These are phyloP conservation scores for Diuraphis noxia DNA, from an alignment of 1,140 invertebrate species.

Conservation along the genomic window DNA sequence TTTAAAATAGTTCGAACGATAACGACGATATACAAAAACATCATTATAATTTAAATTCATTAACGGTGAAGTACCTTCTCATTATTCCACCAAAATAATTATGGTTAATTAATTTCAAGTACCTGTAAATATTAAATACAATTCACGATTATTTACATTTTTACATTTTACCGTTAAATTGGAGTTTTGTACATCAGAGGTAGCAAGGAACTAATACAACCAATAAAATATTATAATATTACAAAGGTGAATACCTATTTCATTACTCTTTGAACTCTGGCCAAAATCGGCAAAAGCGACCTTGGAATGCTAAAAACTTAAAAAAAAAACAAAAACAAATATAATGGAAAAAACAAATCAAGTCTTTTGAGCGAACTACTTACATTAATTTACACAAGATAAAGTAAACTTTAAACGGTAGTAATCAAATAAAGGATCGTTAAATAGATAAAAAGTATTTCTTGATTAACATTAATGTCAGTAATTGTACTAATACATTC, in stretches of 20 bases:
- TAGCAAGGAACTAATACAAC: background rate
- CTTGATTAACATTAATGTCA: background rate
- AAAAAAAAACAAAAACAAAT: too few relatives aligned
- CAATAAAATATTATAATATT: background rate
- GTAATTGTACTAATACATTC: background rate
- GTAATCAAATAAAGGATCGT: constrained; percentile 1
- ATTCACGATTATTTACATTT: background rate
- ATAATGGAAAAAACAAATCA: background rate
- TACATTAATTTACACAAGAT: background rate
- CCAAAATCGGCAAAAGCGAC: background rate
- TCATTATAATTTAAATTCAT: background rate
- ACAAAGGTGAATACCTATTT: background rate
- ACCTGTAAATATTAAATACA: background rate
- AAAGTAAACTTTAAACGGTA: background rate
- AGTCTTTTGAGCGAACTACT: background rate
- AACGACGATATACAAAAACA: background rate
- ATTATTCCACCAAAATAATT: background rate
- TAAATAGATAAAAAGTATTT: background rate
- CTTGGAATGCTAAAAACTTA: background rate
- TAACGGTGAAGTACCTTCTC: background rate
- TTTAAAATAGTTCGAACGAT: background rate
- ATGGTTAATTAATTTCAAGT: background rate
- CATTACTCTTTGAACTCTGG: background rate
- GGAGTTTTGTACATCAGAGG: background rate
- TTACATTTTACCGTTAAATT: background rate